Base-by-base conservation (phyloP, 2,888 invertebrate genomes). In the Myopa tessellatipennis region DNA sequence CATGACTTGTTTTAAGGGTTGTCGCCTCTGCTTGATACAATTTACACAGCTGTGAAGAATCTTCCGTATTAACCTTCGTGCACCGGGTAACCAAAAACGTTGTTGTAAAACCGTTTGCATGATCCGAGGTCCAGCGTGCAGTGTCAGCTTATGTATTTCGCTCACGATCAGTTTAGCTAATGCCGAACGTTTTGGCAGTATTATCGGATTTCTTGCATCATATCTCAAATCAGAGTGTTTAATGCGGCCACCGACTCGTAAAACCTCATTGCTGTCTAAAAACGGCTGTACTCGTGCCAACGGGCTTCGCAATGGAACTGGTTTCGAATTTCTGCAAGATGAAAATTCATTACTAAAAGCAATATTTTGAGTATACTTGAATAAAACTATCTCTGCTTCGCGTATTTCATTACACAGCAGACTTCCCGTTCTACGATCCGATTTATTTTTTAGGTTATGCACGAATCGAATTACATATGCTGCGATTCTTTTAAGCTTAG, bases 381-480 rank as follows among this genome's bases (percentile, higher is more conserved):
- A n/a, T 40, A 78, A 60, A 52, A 18, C 61, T 16, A 70, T 26
- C 40, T 77, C 74, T 5, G 74, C 74, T 6, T 45, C 38, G 18
- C n/a, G 14, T 34, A 78, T 40, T 67, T 78, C 76, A 6, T 26
- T 36, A n/a, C 50, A 45, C 14, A 55, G 71, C 75, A 36, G 75
- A 58, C n/a, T 60, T 34, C 4, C 77, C 73, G 6, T 36, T 73
- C 14, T 18, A 14, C n/a, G 8, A 4, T n/a, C n/a, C 14, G 12
- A 16, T 36, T n/a, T 45, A 45, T 12, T 7, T 16, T 38, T 40
- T 6, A 14, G 14, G 14, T 76, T 78, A 36, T 16, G 16, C 8
- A 45, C 26, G 50, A 78, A 78, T 26, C 78, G 61, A 12, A 72
- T 55, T 1, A 76, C n/a, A 18, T 76, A 78, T n/a, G 76, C 78